Evolutionary conservation across 2,888 invertebrate species (phyloP).

Genomic region (Microdon myrmicae): DNA sequence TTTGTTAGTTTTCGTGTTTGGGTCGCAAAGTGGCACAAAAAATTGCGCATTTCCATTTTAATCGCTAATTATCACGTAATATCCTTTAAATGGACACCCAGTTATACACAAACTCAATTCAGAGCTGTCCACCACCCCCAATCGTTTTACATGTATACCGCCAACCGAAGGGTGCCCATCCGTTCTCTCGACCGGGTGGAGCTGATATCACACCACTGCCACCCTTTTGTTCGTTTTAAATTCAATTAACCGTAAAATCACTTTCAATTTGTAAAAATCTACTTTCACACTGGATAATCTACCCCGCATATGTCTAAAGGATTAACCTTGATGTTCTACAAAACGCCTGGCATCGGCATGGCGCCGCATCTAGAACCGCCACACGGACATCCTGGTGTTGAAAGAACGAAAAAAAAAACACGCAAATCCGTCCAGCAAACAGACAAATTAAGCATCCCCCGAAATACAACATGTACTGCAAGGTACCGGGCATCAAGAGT

Average conservation of each 20-base stretch:
- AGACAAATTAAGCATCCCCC: slow-evolving; percentile 50
- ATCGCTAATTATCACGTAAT: slow-evolving; percentile 43
- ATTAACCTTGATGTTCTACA: slow-evolving; percentile 52
- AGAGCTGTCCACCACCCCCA: not conserved
- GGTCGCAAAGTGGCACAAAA: slow-evolving; percentile 14
- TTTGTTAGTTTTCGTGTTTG: slow-evolving; percentile 2
- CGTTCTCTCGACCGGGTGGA: not conserved
- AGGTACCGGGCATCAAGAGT: slow-evolving; percentile 20
- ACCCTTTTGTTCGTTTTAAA: slow-evolving; percentile 60
- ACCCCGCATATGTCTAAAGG: slow-evolving; percentile 51
- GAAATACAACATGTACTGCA: slow-evolving; percentile 12
- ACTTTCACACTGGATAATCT: slow-evolving; percentile 52
- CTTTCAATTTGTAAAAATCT: slow-evolving; percentile 59
- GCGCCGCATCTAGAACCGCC: slow-evolving; percentile 5
- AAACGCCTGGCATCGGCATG: slow-evolving; percentile 44
- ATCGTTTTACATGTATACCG: not conserved
- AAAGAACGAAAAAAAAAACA: slow-evolving; percentile 18
- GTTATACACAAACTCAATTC: slow-evolving; percentile 8
- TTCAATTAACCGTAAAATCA: slow-evolving; percentile 67
- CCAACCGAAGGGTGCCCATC: not conserved
- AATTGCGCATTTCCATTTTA: slow-evolving; percentile 39
- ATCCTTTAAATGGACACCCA: slow-evolving; percentile 22
- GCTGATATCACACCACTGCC: no score
- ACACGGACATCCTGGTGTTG: not conserved
- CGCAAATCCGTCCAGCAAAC: slow-evolving; percentile 50